Evolutionary conservation across 2,797 vertebrate species (phyloP), one percentile per base, ranked within the genome.

Genomic region (Podarcis siculus): DNA sequence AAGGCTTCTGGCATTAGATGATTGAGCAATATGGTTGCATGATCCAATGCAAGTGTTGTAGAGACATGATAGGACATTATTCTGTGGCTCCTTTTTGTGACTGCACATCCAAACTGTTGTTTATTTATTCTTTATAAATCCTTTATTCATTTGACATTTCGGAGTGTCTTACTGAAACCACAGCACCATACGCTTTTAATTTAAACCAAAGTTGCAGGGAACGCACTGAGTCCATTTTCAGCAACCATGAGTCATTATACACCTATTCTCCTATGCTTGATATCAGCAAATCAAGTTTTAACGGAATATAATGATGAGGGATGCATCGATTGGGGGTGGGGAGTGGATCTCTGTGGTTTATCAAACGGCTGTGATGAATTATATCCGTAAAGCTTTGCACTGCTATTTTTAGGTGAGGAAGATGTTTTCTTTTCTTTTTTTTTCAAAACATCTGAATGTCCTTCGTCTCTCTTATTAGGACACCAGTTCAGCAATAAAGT

Each of bases 131-230:
- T 21, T 21, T 23, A 25, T 58, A 55, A 90, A 91, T 76, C 30
- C 32, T 89, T 90, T 79, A 32, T 66, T 86, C 42, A 88, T 89
- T 93, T 91, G 66, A n/a, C 89, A 84, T 91, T 89, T 79, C 78
- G 85, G 25, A 79, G 27, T 76, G 75, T 83, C 87, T 49, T 92
- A 88, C 88, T 66, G 90, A 92, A 93, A 79, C 4, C 87, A 30
- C 71, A 42, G 87, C 49, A 89, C 84, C 66, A 78, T 30, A 3
- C 89, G 89, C 88, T 86, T 93, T 91, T 91, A 35, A 93, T 92
- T 93, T 89, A 72, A 49, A 83, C 71, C 90, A 75, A 71, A 45
- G 79, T 90, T 86, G 27, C 58, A 87, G 35, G 79, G 87, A 55
- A 90, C 89, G 73, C 79, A 85, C 85, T 89, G 77, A 87, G 79